Conservation (phyloP, 2,888 invertebrate genomes). For the Amphiduros pacificus region DNA sequence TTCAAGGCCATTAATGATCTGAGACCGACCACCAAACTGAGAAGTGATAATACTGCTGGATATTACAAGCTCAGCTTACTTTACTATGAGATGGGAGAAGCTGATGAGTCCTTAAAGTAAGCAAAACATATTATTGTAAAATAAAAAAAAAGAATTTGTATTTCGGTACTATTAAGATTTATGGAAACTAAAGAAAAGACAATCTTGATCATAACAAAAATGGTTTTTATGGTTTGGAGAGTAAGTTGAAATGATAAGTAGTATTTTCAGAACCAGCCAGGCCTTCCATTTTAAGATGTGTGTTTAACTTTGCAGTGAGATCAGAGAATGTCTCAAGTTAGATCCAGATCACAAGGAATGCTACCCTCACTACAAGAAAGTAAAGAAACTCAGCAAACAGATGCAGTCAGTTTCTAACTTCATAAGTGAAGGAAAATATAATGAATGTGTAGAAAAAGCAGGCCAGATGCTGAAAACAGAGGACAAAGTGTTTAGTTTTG, state of each 20-base stretch:
- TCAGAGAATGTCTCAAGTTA: conserved; percentile 93
- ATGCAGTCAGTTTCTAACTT: conserved; percentile 59
- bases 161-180: too few species aligned
- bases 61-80: conserved; percentile 80
- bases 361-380: conserved; percentile 92
- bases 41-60: conserved; percentile 88
- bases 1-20: conserved; percentile 86
- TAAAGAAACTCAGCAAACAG: conserved; percentile 88
- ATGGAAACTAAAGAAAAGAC: too few species aligned
- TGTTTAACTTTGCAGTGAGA: conserved; percentile 67
- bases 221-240: too few species aligned
- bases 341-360: conserved; percentile 98
- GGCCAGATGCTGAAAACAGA: conserved; percentile 69
- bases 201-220: too few species aligned
- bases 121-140: not conserved
- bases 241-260: too few species aligned
- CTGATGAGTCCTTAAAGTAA: conserved; percentile 83
- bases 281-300: not conserved
- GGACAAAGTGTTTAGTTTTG: conserved; percentile 64
- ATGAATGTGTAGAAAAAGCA: conserved; percentile 64
- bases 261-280: not conserved
- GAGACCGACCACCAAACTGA: conserved; percentile 83
- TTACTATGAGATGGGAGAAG: conserved; percentile 88
- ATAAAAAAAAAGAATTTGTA: too few species aligned
- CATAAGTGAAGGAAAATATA: conserved; percentile 48